Conservation (phyloP, 2,888 invertebrate species). For the Coenonympha arcania region DNA sequence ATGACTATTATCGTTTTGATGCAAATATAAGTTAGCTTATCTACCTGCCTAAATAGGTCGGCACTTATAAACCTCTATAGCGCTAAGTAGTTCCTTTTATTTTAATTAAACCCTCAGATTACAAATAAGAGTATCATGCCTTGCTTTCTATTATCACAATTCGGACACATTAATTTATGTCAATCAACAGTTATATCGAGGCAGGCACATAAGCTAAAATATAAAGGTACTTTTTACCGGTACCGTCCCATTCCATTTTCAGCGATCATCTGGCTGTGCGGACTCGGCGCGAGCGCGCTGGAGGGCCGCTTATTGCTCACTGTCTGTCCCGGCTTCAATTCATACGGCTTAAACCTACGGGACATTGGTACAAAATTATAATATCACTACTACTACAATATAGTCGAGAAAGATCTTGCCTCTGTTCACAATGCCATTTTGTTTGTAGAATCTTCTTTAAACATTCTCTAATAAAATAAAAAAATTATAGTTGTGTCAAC, state of each 20-base stretch:
- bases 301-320: conserved; percentile 54
- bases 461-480: too few relatives aligned
- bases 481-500: too few relatives aligned
- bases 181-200: not conserved
- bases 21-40: not conserved
- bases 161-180: too few relatives aligned
- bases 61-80: not conserved
- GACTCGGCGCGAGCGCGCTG: conserved; percentile 49
- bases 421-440: too few relatives aligned
- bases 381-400: too few relatives aligned
- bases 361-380: too few relatives aligned
- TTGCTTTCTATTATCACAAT: not conserved
- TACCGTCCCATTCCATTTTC: conserved; percentile 69
- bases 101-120: too few relatives aligned
- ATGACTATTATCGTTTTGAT: not conserved
- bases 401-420: not conserved
- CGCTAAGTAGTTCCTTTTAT: too few relatives aligned
- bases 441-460: too few relatives aligned
- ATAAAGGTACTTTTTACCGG: conserved; percentile 39
- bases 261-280: conserved; percentile 49
- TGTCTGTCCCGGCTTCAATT: conserved; percentile 67
- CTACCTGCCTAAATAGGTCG: not conserved
- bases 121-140: too few relatives aligned
- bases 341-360: conserved; percentile 75
- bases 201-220: conserved; percentile 6